Percentiles rank a stretch among this genome's conserved stretches.
These are phyloP conservation scores for Dryas iulia DNA, from an alignment of 1,140 invertebrate species.

Conservation along the genomic window DNA sequence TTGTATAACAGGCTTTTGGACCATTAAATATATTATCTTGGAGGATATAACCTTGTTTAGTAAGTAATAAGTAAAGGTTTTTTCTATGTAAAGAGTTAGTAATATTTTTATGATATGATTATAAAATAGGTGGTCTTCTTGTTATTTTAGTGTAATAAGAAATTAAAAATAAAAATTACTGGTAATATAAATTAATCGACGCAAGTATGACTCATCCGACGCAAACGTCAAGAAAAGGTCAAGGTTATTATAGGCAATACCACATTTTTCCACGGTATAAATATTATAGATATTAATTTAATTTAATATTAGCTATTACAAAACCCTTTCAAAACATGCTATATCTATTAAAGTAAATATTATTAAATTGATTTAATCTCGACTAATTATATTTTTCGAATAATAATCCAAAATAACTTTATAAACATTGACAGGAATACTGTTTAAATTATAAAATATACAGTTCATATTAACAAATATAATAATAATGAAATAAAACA, in stretches of 20 bases:
- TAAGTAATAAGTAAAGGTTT: neutral
- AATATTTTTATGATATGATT: neutral
- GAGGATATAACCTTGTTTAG: neutral
- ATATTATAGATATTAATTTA: neutral
- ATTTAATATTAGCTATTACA: no score
- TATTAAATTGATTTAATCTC: no score
- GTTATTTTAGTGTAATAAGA: neutral
- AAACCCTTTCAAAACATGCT: no score
- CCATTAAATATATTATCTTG: neutral
- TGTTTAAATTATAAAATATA: no score
- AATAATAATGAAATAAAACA: no score
- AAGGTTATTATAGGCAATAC: constrained; percentile 36
- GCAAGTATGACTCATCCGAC: constrained; percentile 15
- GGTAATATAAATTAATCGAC: constrained; percentile 4
- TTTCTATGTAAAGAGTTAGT: neutral
- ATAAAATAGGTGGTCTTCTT: no score
- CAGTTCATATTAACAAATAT: no score
- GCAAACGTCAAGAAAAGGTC: constrained; percentile 34
- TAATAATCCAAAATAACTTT: no score
- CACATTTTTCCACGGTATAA: constrained; percentile 7
- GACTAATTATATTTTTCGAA: no score
- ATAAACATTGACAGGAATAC: no score
- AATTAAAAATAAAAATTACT: neutral
- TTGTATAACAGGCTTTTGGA: neutral
- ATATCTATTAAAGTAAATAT: no score